These are phyloP conservation scores for Dioctria rufipes DNA, from an alignment of 2,888 invertebrate genomes.

Conservation along the genomic window DNA sequence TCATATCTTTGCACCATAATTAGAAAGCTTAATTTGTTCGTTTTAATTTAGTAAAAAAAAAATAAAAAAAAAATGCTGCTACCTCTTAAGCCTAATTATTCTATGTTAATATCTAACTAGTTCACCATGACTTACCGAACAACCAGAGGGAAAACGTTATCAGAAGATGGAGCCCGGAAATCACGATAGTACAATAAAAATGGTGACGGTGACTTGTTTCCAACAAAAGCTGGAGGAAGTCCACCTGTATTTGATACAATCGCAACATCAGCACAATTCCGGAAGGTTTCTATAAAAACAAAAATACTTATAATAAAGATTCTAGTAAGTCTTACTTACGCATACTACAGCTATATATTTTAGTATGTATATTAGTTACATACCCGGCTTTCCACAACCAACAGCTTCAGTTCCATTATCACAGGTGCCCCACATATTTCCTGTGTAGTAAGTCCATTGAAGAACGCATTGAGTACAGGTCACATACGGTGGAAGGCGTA, in stretches of 20 bases:
- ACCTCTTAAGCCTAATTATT: background rate
- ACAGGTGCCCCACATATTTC: constrained; percentile 93
- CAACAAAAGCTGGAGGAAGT: constrained; percentile 80
- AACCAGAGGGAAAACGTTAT: constrained; percentile 81
- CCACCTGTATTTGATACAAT: constrained; percentile 85
- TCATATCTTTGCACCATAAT: too few species aligned
- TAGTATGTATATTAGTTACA: too few species aligned
- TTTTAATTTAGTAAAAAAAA: too few species aligned
- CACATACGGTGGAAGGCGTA: constrained; percentile 84
- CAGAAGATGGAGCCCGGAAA: constrained; percentile 75
- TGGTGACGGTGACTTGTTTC: constrained; percentile 82
- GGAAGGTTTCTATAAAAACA: constrained; percentile 81
- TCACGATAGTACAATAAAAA: constrained; percentile 85
- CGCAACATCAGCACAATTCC: constrained; percentile 91
- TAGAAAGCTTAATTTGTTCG: too few species aligned
- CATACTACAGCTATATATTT: background rate
- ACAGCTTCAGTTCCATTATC: constrained; percentile 88
- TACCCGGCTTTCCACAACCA: constrained; percentile 86
- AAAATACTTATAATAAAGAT: background rate
- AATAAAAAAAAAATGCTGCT: background rate
- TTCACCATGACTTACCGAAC: constrained; percentile 75
- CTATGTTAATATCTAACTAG: too few species aligned
- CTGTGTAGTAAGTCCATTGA: constrained; percentile 94
- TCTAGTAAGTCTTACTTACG: background rate
- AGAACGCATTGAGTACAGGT: constrained; percentile 91